Base-by-base conservation (phyloP, 1,140 invertebrate species). In the Oryzaephilus surinamensis region DNA sequence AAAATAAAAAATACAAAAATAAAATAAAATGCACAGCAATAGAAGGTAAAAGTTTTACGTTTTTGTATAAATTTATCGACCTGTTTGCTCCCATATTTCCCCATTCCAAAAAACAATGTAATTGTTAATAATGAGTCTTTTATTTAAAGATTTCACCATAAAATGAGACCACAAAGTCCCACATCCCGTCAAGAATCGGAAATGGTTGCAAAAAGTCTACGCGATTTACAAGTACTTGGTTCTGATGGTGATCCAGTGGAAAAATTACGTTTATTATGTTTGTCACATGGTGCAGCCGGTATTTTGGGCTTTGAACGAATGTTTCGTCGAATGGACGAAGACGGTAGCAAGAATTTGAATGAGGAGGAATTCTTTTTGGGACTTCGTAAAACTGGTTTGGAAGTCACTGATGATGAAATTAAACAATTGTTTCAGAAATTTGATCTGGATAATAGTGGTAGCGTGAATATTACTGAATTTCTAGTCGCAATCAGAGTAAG, bases 241-340 rank as follows among this genome's bases (percentile, higher is more conserved):
- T 60, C 52, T 21, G 64, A 73, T 13, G 80, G 72, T 29, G 89
- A 95, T 64, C 78, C 85, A 3, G 65, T 94, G 30, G 88, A 95
- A 64, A 83, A 81, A 55, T 58, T 97, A 37, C 72, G 91, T 29
- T 63, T 90, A 28, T 64, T 90, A 14, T 94, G 91, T 64, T 62
- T 97, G 10, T 67, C 84, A 2, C 70, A 91, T 41, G 93, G 92
- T 31, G 82, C 89, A 12, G 76, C 73, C 41, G 92, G 92, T 19
- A 95, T 97, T 50, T 71, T 95, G 48, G 87, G 85, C 1, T 61
- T 96, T 24, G 86, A 82, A 52, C 91, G 92, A 61, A 67, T 83
- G 45, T 97, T 97, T 60, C 77, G 88, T 32, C 71, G 82, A 31
- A 91, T 97, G 81, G 92, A 97, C 59, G 88, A 95, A 43, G 89